phyloP scores from a whole-genome alignment of 2,113 vertebrate genomes.

The Saguinus imperator region DNA sequence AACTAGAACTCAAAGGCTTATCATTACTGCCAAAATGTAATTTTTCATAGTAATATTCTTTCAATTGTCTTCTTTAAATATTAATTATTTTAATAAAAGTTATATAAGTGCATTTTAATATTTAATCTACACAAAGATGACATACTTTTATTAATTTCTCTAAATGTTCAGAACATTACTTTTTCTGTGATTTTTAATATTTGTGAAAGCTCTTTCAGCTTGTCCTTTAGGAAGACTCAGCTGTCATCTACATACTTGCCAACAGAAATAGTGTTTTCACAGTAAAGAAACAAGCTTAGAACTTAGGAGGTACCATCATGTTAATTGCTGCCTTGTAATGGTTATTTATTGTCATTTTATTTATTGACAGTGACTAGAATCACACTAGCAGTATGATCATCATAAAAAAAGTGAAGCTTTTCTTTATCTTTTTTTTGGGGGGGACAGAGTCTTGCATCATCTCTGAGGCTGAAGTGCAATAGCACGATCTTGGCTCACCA shows the following conservation, averaged over 20 bases:
- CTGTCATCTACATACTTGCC: slow-evolving; percentile 65
- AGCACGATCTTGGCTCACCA: rapidly evolving
- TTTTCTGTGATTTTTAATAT: slow-evolving; percentile 62
- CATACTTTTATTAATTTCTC: neutral
- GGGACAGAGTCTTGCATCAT: no score
- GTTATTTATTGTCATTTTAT: slow-evolving; percentile 72
- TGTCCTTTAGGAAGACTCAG: slow-evolving; percentile 64
- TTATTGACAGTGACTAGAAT: slow-evolving; percentile 77
- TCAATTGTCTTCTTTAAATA: slow-evolving; percentile 39
- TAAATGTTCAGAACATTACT: neutral
- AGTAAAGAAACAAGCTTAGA: slow-evolving; percentile 70
- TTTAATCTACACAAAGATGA: slow-evolving; percentile 29
- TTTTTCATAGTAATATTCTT: neutral
- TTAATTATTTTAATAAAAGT: slow-evolving; percentile 47
- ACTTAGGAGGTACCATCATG: slow-evolving; percentile 65
- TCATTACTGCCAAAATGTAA: neutral
- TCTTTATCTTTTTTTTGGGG: no score
- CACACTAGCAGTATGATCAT: slow-evolving; percentile 49
- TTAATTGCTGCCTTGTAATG: slow-evolving; percentile 75
- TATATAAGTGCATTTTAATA: neutral
- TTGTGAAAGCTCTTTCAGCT: slow-evolving; percentile 73
- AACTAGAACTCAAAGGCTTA: neutral
- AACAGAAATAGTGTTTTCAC: slow-evolving; percentile 65
- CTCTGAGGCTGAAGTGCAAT: no score
- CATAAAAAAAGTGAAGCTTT: slow-evolving; percentile 36